Base-by-base conservation (phyloP, 2,888 invertebrate species). In the Dynastes maya region DNA sequence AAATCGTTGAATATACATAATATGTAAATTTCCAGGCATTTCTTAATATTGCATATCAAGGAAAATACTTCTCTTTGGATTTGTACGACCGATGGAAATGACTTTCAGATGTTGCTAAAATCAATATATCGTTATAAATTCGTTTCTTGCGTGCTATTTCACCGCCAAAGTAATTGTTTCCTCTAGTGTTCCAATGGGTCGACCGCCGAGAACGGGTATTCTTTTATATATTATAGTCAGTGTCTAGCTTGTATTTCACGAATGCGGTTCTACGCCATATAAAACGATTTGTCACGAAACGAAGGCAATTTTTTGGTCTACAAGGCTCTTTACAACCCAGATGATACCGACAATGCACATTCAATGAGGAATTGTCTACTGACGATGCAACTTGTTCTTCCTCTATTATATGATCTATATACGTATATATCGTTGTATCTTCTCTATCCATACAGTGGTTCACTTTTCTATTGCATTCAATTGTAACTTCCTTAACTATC, bases 41-140 rank as follows among this genome's bases (percentile, higher is more conserved):
- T 70, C 29, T 61, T 75, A 64, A 27, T 37, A 16, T 29, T 64
- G 45, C 51, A 29, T 75, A 64, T 29, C 37, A 37, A 29, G 9
- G 27, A 64, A 70, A 51, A 37, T 65, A 49, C 75, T 51, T 64
- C n/a, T 27, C 22, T 51, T 61, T 63, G n/a, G 29, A 78, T 65
- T 29, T 58, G 53, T 72, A 74, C 61, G 32, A 53, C 27, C 58
- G 55, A 55, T 68, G 65, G 53, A 75, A 68, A 75, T 75, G 68
- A 51, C 63, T 70, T 29, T 75, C 49, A 72, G 55, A 71, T 78
- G 78, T 78, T 51, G 27, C 71, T 71, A 72, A 78, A 82, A 84
- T 84, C 83, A 82, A 84, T 84, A 84, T 80, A 80, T 83, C 82
- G 82, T 84, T 84, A 83, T 83, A 83, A 83, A 84, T 84, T 84